Conservation (phyloP, 2,888 invertebrate species). For the Miltochrista miniata region DNA sequence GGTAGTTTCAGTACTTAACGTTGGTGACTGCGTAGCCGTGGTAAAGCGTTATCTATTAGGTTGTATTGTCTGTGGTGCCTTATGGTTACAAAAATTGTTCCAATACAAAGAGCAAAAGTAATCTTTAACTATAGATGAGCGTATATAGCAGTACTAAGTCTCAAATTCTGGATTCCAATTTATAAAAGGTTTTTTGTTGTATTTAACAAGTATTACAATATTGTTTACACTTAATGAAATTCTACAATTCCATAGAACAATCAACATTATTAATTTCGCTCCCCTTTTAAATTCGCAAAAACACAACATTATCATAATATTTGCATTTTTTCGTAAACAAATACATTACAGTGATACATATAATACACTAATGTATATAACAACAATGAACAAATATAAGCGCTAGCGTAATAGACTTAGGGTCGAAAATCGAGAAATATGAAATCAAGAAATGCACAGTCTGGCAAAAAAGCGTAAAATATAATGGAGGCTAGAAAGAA, state of each 20-base stretch:
- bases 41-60: no score
- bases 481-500: no score
- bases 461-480: no score
- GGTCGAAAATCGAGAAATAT: slow-evolving; percentile 11
- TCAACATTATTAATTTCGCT: slow-evolving; percentile 15
- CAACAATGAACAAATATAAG: slow-evolving; percentile 46
- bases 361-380: slow-evolving; percentile 56
- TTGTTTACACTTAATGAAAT: background rate
- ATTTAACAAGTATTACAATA: background rate
- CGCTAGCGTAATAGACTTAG: slow-evolving; percentile 7
- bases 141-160: background rate
- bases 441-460: background rate
- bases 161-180: background rate
- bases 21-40: no score
- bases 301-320: slow-evolving; percentile 55
- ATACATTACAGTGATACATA: slow-evolving; percentile 49
- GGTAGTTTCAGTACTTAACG: no score
- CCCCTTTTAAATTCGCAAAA: slow-evolving; percentile 60
- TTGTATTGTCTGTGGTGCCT: no score
- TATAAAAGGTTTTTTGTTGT: background rate
- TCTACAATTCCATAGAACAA: background rate
- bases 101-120: background rate
- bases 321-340: slow-evolving; percentile 46
- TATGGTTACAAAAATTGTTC: background rate
- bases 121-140: no score